Evolutionary conservation across 1,140 invertebrate species (phyloP).

Genomic region (Phymastichus coffea): DNA sequence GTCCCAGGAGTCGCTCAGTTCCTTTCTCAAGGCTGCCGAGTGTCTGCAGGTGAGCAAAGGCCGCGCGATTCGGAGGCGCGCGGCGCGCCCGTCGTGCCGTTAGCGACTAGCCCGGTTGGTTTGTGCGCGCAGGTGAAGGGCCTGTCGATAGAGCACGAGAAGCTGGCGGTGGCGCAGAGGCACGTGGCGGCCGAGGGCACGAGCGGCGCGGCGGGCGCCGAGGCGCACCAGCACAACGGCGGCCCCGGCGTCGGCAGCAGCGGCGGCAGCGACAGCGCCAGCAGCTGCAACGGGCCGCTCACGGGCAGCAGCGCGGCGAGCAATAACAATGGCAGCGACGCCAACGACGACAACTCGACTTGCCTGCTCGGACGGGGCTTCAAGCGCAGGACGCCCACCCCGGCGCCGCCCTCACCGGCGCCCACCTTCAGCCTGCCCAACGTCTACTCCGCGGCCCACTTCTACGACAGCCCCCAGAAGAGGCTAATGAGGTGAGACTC

Average conservation of each 20-base stretch:
- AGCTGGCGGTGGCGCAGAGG: conserved; percentile 68
- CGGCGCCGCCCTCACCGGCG: conserved; percentile 52
- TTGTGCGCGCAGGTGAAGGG: conserved; percentile 79
- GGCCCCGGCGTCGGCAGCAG: not conserved
- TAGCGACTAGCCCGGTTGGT: too few species aligned
- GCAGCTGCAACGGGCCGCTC: not conserved
- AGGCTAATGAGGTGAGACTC: conserved; percentile 49
- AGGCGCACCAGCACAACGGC: not conserved
- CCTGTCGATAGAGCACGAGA: conserved; percentile 75
- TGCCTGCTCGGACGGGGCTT: conserved; percentile 40
- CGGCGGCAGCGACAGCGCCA: not conserved
- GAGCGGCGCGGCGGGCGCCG: not conserved
- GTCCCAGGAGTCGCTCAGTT: conserved; percentile 83
- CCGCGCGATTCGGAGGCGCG: not conserved
- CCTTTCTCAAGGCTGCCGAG: conserved; percentile 87
- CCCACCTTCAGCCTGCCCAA: conserved; percentile 44
- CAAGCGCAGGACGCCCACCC: conserved; percentile 48
- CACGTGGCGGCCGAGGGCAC: conserved; percentile 44
- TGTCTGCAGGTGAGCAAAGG: conserved; percentile 71
- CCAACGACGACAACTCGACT: not conserved
- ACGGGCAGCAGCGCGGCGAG: not conserved
- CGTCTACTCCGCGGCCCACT: conserved; percentile 45
- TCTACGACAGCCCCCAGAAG: conserved; percentile 53
- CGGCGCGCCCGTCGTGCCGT: not conserved
- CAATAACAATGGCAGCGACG: not conserved